Evolutionary conservation across 2,113 vertebrate genomes (phyloP), one percentile per base, ranked within the genome.

Genomic region (Muscicapa adusta): DNA sequence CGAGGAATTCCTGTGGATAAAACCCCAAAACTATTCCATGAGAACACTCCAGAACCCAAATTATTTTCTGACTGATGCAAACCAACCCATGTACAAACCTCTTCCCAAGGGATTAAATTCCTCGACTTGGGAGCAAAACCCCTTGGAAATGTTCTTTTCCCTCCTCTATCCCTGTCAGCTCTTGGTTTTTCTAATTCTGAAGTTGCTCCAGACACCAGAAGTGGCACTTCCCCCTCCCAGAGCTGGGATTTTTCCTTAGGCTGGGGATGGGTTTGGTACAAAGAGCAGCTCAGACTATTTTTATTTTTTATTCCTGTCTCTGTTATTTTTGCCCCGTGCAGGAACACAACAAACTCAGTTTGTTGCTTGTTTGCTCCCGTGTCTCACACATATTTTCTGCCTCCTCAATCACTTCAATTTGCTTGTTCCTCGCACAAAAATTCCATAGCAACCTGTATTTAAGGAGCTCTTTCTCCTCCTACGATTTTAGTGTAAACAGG

Each of bases 121-220:
- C 45, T 72, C 15, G 14, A 58, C 57, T 60, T 75, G 36, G 60
- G 7, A 66, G 20, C 51, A 51, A 76, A 60, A 31, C 50, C n/a
- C 9, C 18, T 57, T 6, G 1, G 40, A 53, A 62, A 53, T 5
- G 6, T 51, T 38, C 51, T 50, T 71, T 65, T 18, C 38, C 38
- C 26, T 74, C 17, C 43, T 25, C 9, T n/a, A 0, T 7, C 25
- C 26, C 63, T 50, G 6, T 12, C 33, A 7, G 18, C 6, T 4
- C 36, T 10, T 9, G 22, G 5, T 24, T 85, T 63, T 77, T 20
- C 28, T 16, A 12, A n/a, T n/a, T 34, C 50, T 75, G 12, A 36
- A 38, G 28, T 26, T 45, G 24, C 53, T 31, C 12, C 31, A 56
- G n/a, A 42, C 25, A 43, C 11, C 36, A 17, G 10, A 60, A 77